Evolutionary conservation across 2,113 vertebrate species (phyloP).

Genomic region (Nothobranchius kuhntae): DNA sequence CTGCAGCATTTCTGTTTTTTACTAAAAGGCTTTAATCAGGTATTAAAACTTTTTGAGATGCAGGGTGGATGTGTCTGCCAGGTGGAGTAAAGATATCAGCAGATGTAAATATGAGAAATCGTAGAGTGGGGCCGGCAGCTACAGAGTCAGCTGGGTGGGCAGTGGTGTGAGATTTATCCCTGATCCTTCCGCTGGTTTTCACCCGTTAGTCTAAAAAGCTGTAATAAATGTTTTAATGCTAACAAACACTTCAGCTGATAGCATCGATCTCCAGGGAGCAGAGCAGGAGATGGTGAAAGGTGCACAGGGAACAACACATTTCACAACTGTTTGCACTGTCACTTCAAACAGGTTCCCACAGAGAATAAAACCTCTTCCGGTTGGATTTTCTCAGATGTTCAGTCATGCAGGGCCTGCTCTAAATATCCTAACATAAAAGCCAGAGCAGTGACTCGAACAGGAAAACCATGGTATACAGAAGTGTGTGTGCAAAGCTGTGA

Average conservation of each 20-base stretch:
- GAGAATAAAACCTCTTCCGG: conserved; percentile 7
- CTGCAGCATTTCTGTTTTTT: conserved; percentile 12
- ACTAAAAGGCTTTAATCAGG: conserved; percentile 28
- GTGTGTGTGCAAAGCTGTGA: conserved; percentile 18
- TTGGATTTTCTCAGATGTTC: conserved; percentile 30
- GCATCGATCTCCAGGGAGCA: conserved; percentile 37
- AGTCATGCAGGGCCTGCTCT: conserved; percentile 3
- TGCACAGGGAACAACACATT: conserved; percentile 12
- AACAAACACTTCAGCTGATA: conserved; percentile 15
- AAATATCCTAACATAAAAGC: conserved; percentile 10
- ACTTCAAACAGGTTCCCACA: conserved; percentile 15
- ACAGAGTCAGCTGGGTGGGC: conserved; percentile 41
- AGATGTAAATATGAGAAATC: conserved; percentile 7
- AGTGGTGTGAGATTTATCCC: conserved; percentile 32
- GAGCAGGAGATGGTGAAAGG: conserved; percentile 29
- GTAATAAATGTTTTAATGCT: not conserved
- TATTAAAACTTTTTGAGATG: conserved; percentile 24
- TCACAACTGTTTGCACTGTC: conserved; percentile 37
- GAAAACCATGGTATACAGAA: conserved; percentile 1
- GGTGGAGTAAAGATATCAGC: conserved; percentile 5
- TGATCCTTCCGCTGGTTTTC: conserved; percentile 37
- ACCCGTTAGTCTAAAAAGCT: not conserved
- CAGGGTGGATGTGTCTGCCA: not conserved
- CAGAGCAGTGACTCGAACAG: conserved; percentile 24
- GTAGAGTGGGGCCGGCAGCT: not conserved